A percentile compares a stretch with the other conserved stretches of the same genome.
phyloP scores from a whole-genome alignment of 2,797 vertebrate genomes.

The Clarias pachynema region DNA sequence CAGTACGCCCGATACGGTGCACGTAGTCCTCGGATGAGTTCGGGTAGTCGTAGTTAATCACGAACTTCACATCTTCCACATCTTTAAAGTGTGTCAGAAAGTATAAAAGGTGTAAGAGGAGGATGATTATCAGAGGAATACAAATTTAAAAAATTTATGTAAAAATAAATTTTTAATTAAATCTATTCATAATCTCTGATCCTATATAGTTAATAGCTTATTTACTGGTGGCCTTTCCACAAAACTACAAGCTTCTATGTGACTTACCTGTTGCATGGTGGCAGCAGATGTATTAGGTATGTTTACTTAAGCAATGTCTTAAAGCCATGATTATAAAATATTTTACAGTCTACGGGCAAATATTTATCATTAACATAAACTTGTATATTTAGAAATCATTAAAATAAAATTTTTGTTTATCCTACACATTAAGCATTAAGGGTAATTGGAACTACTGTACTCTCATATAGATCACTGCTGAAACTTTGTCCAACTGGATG shows the following conservation, averaged over 20 bases:
- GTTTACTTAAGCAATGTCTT: neutral
- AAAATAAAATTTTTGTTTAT: neutral
- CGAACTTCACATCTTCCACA: constrained; percentile 98
- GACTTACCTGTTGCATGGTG: constrained; percentile 22
- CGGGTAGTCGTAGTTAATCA: constrained; percentile 99
- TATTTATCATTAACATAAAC: neutral
- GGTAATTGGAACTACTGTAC: neutral
- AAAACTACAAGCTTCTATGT: neutral
- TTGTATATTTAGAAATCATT: neutral
- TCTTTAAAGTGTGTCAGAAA: constrained; percentile 71
- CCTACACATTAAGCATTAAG: neutral
- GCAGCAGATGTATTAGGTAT: neutral
- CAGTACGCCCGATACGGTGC: constrained; percentile 95
- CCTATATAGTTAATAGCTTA: neutral
- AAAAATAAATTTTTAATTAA: neutral
- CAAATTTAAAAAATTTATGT: neutral
- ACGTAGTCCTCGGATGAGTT: constrained; percentile 98
- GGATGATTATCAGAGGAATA: neutral
- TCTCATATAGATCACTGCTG: neutral
- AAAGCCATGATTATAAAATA: neutral
- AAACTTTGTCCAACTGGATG: neutral
- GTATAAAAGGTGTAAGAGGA: neutral
- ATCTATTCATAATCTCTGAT: too few species aligned
- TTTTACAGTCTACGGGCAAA: neutral
- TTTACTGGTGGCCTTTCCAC: neutral